Evolutionary conservation across 2,113 vertebrate genomes (phyloP).

Genomic region (Saccopteryx leptura): DNA sequence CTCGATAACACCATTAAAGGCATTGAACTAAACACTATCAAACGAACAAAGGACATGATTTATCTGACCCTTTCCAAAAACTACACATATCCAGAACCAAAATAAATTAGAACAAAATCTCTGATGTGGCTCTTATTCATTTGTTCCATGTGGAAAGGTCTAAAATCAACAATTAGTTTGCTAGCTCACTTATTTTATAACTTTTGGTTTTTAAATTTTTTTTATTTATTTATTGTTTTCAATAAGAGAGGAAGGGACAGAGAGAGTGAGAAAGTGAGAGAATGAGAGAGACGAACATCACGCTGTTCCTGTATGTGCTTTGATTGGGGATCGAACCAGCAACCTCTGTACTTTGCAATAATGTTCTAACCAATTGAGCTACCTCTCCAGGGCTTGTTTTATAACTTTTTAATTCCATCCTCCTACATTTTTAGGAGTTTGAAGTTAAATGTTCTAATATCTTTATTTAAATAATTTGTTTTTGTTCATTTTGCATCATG

Average conservation of each 20-base stretch:
- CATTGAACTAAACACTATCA: constrained; percentile 9
- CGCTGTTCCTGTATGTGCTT: too few relatives aligned
- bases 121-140: background rate
- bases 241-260: too few relatives aligned
- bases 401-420: background rate
- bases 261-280: too few relatives aligned
- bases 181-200: background rate
- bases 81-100: background rate
- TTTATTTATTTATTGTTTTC: too few relatives aligned
- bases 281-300: too few relatives aligned
- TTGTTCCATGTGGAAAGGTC: background rate
- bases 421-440: background rate
- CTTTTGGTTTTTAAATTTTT: background rate
- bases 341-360: too few relatives aligned
- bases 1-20: constrained; percentile 55
- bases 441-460: background rate
- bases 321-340: too few relatives aligned
- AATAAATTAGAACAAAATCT: background rate
- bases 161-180: constrained; percentile 2
- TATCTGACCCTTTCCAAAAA: background rate
- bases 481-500: background rate
- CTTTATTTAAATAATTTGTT: constrained; percentile 5
- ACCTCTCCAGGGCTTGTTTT: background rate
- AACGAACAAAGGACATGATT: background rate
- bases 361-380: too few relatives aligned